Percentiles rank a stretch among this genome's conserved stretches.
These are phyloP conservation scores for Xerus rutilus DNA, from an alignment of 2,797 vertebrate genomes.

Conservation along the genomic window DNA sequence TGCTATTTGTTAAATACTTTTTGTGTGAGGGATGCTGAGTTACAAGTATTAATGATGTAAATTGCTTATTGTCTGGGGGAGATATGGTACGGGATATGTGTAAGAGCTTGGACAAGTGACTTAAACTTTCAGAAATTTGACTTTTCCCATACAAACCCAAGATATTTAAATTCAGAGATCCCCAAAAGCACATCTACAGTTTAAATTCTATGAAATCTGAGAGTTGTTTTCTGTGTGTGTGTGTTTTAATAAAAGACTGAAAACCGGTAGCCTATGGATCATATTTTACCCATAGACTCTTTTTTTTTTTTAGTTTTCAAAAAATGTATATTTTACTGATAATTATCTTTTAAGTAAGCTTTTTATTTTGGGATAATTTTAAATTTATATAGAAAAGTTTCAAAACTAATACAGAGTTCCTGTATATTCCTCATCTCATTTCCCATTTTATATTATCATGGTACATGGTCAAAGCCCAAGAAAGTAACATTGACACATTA, in stretches of 20 bases:
- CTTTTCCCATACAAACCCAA: background rate
- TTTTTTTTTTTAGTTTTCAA: slow-evolving; percentile 16
- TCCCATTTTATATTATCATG: background rate
- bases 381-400: background rate
- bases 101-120: background rate
- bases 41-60: background rate
- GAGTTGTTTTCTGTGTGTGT: background rate
- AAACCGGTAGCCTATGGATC: background rate
- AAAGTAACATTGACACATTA: background rate
- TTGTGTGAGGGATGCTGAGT: background rate
- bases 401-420: background rate
- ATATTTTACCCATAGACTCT: background rate
- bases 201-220: background rate
- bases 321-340: slow-evolving; percentile 9
- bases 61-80: background rate
- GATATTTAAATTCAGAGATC: background rate
- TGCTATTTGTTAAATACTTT: background rate
- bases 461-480: background rate
- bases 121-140: background rate
- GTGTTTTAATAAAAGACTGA: background rate
- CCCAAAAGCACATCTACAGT: background rate
- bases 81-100: too few relatives aligned
- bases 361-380: slow-evolving; percentile 41
- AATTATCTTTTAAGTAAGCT: background rate
- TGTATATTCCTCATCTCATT: background rate